Percentiles rank a stretch among this genome's conserved stretches.
These are phyloP conservation scores for Drosophila nigritarsus DNA, from an alignment of 2,888 invertebrate genomes.

Conservation along the genomic window DNA sequence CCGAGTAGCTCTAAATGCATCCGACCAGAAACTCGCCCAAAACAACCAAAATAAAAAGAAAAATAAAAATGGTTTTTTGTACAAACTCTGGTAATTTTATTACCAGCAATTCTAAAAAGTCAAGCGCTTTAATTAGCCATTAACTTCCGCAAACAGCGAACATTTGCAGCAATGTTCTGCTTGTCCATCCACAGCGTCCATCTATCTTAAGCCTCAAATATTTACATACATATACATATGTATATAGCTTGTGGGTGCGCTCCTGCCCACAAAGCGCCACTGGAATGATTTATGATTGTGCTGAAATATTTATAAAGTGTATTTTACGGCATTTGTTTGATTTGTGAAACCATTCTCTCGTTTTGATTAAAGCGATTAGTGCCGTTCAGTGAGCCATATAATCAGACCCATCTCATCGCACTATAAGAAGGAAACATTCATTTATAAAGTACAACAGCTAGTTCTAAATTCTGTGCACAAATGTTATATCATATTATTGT, in stretches of 20 bases:
- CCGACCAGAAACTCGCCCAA: slow-evolving; percentile 75
- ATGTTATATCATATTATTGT: slow-evolving; percentile 47
- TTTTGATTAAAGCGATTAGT: slow-evolving; percentile 62
- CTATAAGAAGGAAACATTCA: slow-evolving; percentile 32
- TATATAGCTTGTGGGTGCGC: slow-evolving; percentile 62
- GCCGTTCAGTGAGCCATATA: slow-evolving; percentile 53
- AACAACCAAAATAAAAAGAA: neutral
- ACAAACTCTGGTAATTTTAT: slow-evolving; percentile 65
- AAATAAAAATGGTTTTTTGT: slow-evolving; percentile 7
- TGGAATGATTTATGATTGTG: slow-evolving; percentile 68
- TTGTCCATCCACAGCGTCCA: slow-evolving; percentile 44
- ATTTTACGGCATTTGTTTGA: slow-evolving; percentile 71
- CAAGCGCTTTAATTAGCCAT: slow-evolving; percentile 78
- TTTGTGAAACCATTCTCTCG: slow-evolving; percentile 59
- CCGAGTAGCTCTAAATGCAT: slow-evolving; percentile 65
- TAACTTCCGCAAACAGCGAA: slow-evolving; percentile 69
- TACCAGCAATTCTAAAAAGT: slow-evolving; percentile 56
- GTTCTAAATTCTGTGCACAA: slow-evolving; percentile 11
- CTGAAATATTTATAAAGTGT: slow-evolving; percentile 57
- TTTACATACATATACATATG: slow-evolving; percentile 1
- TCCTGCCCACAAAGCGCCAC: slow-evolving; percentile 18
- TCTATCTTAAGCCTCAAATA: slow-evolving; percentile 20
- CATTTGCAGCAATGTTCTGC: slow-evolving; percentile 64
- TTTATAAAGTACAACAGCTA: slow-evolving; percentile 20
- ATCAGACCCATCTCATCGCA: slow-evolving; percentile 27